These are phyloP conservation scores for Myanophis thanlyinensis DNA, from an alignment of 2,113 vertebrate genomes.

Conservation along the genomic window DNA sequence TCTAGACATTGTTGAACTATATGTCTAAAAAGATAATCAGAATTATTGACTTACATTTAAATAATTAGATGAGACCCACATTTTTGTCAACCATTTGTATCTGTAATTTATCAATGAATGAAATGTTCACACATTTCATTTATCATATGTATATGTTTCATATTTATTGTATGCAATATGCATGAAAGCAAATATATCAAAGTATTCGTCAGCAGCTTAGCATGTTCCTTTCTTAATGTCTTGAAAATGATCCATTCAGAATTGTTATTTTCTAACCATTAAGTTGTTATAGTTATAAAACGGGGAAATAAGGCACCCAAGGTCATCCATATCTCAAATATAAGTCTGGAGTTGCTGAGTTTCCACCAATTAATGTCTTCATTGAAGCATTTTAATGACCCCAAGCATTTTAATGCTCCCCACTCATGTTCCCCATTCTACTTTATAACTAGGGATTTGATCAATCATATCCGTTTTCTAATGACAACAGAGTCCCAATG, in stretches of 20 bases:
- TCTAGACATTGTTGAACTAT: not conserved
- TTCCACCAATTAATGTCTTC: not conserved
- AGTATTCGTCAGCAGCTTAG: not conserved
- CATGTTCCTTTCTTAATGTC: not conserved
- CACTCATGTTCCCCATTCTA: not conserved
- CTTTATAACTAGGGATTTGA: slow-evolving; percentile 7
- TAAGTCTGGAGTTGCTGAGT: not conserved
- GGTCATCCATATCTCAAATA: not conserved
- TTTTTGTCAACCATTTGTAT: not conserved
- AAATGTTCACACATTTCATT: not conserved
- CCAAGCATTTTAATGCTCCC: too few relatives aligned
- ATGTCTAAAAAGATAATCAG: not conserved
- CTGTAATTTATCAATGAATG: not conserved
- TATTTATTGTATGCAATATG: not conserved
- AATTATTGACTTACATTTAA: not conserved
- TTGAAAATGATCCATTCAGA: not conserved
- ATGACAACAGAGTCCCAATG: not conserved
- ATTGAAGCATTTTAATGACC: slow-evolving; percentile 6
- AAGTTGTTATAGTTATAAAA: not conserved
- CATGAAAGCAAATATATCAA: not conserved
- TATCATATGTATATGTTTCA: not conserved
- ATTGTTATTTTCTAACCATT: not conserved
- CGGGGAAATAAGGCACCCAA: not conserved
- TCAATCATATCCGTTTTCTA: not conserved
- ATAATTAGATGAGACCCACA: not conserved